phyloP scores from a whole-genome alignment of 1,140 invertebrate genomes.

The Habropoda laboriosa region DNA sequence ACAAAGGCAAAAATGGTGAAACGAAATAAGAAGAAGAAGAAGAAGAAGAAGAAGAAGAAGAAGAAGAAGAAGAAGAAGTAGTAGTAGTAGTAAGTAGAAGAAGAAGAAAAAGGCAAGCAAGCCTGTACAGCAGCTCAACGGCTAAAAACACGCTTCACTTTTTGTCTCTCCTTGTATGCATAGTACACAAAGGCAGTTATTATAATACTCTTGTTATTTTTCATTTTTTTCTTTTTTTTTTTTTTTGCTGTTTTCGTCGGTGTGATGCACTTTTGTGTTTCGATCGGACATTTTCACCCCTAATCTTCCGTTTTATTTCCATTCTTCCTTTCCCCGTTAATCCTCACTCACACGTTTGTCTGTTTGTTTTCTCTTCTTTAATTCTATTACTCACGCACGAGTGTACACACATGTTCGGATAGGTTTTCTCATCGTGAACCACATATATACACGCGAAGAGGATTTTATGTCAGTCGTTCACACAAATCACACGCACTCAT shows the following conservation, averaged over 20 bases:
- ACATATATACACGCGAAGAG: neutral
- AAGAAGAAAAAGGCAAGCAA: conserved; percentile 6
- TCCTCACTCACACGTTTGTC: too few relatives aligned
- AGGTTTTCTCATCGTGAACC: too few relatives aligned
- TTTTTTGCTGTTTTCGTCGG: too few relatives aligned
- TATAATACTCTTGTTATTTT: conserved; percentile 44
- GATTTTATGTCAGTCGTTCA: too few relatives aligned
- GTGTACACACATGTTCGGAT: too few relatives aligned
- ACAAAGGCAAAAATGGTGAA: neutral
- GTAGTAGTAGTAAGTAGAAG: neutral
- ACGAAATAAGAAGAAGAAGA: neutral
- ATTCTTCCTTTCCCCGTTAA: too few relatives aligned
- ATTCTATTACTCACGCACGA: too few relatives aligned
- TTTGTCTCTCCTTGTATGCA: conserved; percentile 34
- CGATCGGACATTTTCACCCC: conserved; percentile 9
- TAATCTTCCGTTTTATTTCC: neutral
- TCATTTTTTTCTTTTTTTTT: too few relatives aligned
- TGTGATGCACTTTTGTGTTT: too few relatives aligned
- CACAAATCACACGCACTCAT: too few relatives aligned
- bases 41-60: neutral
- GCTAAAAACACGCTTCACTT: conserved; percentile 28
- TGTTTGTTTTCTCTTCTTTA: too few relatives aligned
- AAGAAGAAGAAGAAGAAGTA: too few relatives aligned
- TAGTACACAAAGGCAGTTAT: conserved; percentile 57
- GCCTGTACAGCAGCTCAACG: conserved; percentile 12